Evolutionary conservation across 2,113 vertebrate species (phyloP).

Genomic region (Pluvianellus socialis): DNA sequence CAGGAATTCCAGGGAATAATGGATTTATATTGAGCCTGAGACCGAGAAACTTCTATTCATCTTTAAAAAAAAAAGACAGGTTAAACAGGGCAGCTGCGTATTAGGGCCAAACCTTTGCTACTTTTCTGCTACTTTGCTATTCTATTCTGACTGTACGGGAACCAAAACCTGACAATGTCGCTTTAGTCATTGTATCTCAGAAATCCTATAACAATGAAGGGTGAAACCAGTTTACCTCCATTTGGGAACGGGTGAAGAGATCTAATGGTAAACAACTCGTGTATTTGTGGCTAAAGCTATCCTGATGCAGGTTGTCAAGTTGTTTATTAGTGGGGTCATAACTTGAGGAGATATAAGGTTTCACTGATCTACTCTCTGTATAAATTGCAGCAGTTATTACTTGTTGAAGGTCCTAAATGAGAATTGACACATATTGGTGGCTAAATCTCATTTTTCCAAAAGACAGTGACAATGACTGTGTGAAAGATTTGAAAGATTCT

Average conservation of each 20-base stretch:
- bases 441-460: not conserved
- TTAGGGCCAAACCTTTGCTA: not conserved
- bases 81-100: not conserved
- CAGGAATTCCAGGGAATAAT: not conserved
- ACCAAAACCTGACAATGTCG: not conserved
- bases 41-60: not conserved
- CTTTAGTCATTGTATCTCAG: not conserved
- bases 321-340: not conserved
- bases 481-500: not conserved
- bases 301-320: not conserved
- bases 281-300: not conserved
- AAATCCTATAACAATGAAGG: not conserved
- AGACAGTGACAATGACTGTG: not conserved
- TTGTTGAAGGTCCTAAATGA: not conserved
- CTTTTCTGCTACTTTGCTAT: not conserved
- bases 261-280: not conserved
- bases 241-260: not conserved
- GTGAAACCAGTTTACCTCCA: not conserved
- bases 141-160: not conserved
- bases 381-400: not conserved
- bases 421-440: not conserved
- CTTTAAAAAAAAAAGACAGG: not conserved
- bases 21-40: not conserved
- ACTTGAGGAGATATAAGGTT: not conserved
- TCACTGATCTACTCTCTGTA: not conserved